These are phyloP conservation scores for Synanthedon vespiformis DNA, from an alignment of 2,888 invertebrate genomes.

Conservation along the genomic window DNA sequence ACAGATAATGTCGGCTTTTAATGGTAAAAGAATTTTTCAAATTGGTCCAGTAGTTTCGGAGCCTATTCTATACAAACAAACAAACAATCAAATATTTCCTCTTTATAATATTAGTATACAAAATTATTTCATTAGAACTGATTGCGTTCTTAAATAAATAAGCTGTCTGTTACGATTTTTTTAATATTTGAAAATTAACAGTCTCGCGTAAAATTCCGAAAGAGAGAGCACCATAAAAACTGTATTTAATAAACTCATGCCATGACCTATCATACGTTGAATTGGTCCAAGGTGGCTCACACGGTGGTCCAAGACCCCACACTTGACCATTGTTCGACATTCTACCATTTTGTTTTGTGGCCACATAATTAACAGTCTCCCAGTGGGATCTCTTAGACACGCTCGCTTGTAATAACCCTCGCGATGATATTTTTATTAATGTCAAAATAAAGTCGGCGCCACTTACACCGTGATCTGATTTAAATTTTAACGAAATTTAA, in stretches of 20 bases:
- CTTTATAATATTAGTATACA: too few relatives aligned
- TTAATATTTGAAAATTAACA: too few relatives aligned
- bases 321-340: slow-evolving; percentile 56
- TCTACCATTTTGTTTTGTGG: slow-evolving; percentile 60
- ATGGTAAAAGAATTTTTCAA: too few relatives aligned
- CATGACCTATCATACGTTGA: slow-evolving; percentile 8
- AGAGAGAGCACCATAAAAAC: background rate
- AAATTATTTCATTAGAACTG: too few relatives aligned
- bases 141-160: too few relatives aligned
- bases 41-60: too few relatives aligned
- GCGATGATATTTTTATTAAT: slow-evolving; percentile 70
- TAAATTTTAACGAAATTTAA: background rate
- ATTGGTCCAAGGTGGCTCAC: slow-evolving; percentile 23
- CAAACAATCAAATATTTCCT: too few relatives aligned
- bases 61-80: too few relatives aligned
- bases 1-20: too few relatives aligned
- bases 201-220: too few relatives aligned
- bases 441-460: slow-evolving; percentile 58
- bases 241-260: background rate
- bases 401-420: slow-evolving; percentile 64
- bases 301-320: slow-evolving; percentile 60
- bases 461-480: slow-evolving; percentile 36
- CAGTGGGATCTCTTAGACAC: slow-evolving; percentile 68
- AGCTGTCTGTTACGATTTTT: too few relatives aligned
- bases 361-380: slow-evolving; percentile 67